These are phyloP conservation scores for Trididemnum nubilum DNA, from an alignment of 23 tunicate genomes.

Conservation along the genomic window DNA sequence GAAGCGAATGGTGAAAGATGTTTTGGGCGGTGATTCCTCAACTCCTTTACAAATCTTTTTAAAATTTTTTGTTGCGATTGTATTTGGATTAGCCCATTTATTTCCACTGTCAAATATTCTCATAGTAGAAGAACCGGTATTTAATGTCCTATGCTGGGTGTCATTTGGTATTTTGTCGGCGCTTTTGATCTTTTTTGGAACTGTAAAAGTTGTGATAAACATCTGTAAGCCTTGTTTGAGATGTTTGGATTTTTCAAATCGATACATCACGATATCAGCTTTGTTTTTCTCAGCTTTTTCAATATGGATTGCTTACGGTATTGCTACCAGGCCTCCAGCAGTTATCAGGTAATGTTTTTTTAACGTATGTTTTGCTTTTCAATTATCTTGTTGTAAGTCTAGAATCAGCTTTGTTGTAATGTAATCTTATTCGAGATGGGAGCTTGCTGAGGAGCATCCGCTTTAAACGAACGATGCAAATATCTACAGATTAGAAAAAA, in stretches of 20 bases:
- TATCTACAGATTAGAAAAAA: no score
- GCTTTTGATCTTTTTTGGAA: constrained; percentile 4
- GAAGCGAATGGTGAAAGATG: constrained; percentile 31
- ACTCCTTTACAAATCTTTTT: constrained; percentile 5
- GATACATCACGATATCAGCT: no score
- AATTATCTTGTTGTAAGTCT: no score
- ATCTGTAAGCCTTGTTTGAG: background rate
- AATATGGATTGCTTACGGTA: constrained; percentile 9
- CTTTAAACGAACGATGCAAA: no score
- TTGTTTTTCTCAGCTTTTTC: background rate
- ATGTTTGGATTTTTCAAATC: no score
- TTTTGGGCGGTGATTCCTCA: background rate
- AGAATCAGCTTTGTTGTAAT: no score
- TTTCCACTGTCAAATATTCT: constrained; percentile 34
- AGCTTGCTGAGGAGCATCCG: no score
- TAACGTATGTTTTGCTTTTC: no score
- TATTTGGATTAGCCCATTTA: constrained; percentile 37
- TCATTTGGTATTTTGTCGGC: constrained; percentile 48
- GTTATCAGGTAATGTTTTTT: constrained; percentile 46
- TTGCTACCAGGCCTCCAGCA: constrained; percentile 29
- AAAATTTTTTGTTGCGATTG: constrained; percentile 27
- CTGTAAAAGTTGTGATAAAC: background rate
- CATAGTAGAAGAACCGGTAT: constrained; percentile 42
- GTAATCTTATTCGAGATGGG: no score
- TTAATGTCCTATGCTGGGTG: constrained; percentile 42